These are phyloP conservation scores for Pangasius djambal DNA, from an alignment of 2,797 vertebrate species.

Conservation along the genomic window DNA sequence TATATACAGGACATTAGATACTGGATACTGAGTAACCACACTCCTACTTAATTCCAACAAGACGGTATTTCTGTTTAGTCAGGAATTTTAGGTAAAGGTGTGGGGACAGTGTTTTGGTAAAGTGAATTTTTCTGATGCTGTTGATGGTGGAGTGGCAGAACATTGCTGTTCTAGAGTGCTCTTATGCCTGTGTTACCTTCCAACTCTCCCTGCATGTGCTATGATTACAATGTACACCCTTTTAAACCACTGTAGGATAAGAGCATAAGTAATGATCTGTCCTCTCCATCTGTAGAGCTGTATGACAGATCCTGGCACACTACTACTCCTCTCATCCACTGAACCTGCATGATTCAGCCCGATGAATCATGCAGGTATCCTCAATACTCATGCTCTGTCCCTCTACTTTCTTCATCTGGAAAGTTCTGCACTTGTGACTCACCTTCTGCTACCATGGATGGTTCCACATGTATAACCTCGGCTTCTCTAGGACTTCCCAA, in stretches of 20 bases:
- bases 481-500: neutral
- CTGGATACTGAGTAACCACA: neutral
- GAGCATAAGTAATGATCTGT: slow-evolving; percentile 2
- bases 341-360: neutral
- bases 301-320: neutral
- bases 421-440: slow-evolving; percentile 4
- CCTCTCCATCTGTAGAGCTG: neutral
- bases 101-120: neutral
- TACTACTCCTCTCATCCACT: neutral
- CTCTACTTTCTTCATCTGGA: neutral
- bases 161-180: neutral
- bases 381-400: too few relatives aligned
- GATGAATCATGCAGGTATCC: neutral
- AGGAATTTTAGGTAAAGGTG: neutral
- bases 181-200: neutral
- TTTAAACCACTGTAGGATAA: neutral
- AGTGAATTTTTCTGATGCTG: neutral
- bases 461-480: neutral
- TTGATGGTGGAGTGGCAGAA: neutral
- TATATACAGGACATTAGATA: neutral
- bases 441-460: neutral
- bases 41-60: neutral
- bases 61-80: neutral
- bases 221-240: neutral
- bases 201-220: neutral